A percentile compares a stretch with the other conserved stretches of the same genome.
These are phyloP conservation scores for Diogma glabrata DNA, from an alignment of 2,888 invertebrate species.

Conservation along the genomic window DNA sequence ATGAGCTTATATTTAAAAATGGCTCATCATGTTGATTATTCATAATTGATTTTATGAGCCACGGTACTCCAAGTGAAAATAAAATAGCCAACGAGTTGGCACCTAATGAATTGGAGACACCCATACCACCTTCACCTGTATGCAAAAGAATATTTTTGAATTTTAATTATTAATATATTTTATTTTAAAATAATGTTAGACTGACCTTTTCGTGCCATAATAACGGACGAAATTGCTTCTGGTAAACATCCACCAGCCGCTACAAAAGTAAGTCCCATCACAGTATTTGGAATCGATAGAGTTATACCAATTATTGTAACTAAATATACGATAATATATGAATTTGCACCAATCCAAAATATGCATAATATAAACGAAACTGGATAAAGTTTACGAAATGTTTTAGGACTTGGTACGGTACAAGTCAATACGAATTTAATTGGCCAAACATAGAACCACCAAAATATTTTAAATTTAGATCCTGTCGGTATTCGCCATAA, in stretches of 20 bases:
- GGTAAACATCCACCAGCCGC: conserved; percentile 77
- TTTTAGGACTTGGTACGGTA: conserved; percentile 54
- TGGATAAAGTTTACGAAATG: conserved; percentile 47
- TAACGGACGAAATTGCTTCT: conserved; percentile 57
- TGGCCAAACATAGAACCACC: conserved; percentile 58
- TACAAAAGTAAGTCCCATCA: conserved; percentile 75
- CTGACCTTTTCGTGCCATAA: conserved; percentile 66
- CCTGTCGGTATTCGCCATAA: conserved; percentile 9
- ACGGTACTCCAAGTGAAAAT: conserved; percentile 71
- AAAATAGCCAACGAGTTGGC: conserved; percentile 78
- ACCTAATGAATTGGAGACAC: conserved; percentile 76
- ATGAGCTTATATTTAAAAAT: conserved; percentile 58
- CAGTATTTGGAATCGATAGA: conserved; percentile 63
- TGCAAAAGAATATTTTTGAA: too few species aligned
- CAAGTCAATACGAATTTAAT: conserved; percentile 46
- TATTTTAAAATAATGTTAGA: not conserved
- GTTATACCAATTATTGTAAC: conserved; percentile 61
- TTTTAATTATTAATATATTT: too few species aligned
- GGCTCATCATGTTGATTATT: conserved; percentile 20
- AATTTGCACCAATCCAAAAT: conserved; percentile 65
- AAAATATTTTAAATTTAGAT: conserved; percentile 20
- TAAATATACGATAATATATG: conserved; percentile 79
- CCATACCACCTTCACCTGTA: conserved; percentile 71
- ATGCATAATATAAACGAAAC: conserved; percentile 68
- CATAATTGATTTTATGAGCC: conserved; percentile 60